Conservation (phyloP, 2,113 vertebrate genomes). For the Paralichthys olivaceus region DNA sequence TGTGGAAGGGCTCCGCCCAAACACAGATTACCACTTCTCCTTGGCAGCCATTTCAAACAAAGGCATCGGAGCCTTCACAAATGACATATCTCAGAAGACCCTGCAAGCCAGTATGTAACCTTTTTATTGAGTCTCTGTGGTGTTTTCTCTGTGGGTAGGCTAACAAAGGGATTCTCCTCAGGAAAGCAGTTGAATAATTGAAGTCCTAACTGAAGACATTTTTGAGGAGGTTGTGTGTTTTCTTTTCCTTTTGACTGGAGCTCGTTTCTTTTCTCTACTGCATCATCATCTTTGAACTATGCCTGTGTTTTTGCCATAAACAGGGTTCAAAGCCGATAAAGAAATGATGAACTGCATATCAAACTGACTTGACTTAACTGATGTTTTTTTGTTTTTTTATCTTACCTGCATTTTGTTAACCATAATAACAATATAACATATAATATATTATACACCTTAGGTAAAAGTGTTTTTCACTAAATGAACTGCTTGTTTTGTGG, state of each 20-base stretch:
- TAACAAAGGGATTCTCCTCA: slow-evolving; percentile 30
- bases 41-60: slow-evolving; percentile 93
- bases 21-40: slow-evolving; percentile 95
- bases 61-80: slow-evolving; percentile 96
- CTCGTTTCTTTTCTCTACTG: slow-evolving; percentile 24
- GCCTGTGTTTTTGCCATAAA: slow-evolving; percentile 46
- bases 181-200: slow-evolving; percentile 15
- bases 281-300: slow-evolving; percentile 48
- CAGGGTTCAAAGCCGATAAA: slow-evolving; percentile 43
- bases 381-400: slow-evolving; percentile 15
- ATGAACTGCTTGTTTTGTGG: slow-evolving; percentile 9
- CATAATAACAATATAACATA: neutral
- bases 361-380: slow-evolving; percentile 3
- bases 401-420: slow-evolving; percentile 25
- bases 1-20: slow-evolving; percentile 92
- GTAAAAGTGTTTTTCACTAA: slow-evolving; percentile 11
- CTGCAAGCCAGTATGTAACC: slow-evolving; percentile 98
- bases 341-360: slow-evolving; percentile 1
- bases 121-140: slow-evolving; percentile 66
- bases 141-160: slow-evolving; percentile 40
- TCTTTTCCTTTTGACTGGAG: slow-evolving; percentile 16
- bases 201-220: neutral
- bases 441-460: slow-evolving; percentile 5
- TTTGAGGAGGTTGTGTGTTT: slow-evolving; percentile 24
- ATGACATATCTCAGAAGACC: slow-evolving; percentile 92